A percentile compares a stretch with the other conserved stretches of the same genome.
These are phyloP conservation scores for Agrotis clavis DNA, from an alignment of 2,888 invertebrate species.

Conservation along the genomic window DNA sequence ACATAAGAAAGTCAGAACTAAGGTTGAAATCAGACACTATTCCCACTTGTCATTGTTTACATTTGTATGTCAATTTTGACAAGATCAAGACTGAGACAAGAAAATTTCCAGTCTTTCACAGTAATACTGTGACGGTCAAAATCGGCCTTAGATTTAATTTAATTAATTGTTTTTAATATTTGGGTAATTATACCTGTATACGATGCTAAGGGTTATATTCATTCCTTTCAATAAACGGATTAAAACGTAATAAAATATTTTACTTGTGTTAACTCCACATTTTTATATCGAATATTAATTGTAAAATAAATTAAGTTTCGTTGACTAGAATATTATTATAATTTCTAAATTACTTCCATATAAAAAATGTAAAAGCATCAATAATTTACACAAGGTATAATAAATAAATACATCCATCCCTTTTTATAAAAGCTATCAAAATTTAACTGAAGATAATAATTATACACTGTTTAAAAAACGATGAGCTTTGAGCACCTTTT, in stretches of 20 bases:
- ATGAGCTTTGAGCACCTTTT: not conserved
- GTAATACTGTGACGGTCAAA: no score
- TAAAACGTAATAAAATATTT: slow-evolving; percentile 58
- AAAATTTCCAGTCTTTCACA: no score
- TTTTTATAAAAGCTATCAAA: not conserved
- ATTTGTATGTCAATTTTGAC: no score
- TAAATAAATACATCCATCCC: slow-evolving; percentile 1
- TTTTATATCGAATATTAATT: slow-evolving; percentile 14
- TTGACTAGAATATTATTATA: slow-evolving; percentile 53
- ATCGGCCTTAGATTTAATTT: no score
- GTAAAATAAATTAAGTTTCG: slow-evolving; percentile 34
- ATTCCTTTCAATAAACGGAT: slow-evolving; percentile 45
- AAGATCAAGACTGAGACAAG: no score
- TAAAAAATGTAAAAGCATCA: slow-evolving; percentile 17
- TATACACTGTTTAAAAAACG: slow-evolving; percentile 1
- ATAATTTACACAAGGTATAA: slow-evolving; percentile 7
- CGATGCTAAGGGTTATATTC: not conserved
- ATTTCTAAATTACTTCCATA: slow-evolving; percentile 19
- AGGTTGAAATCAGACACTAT: not conserved
- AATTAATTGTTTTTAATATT: no score
- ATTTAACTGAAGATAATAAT: not conserved
- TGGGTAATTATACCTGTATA: not conserved
- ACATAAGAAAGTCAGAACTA: not conserved
- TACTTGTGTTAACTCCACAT: slow-evolving; percentile 54
- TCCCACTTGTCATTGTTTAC: no score